Evolutionary conservation across 2,888 invertebrate species (phyloP).

Genomic region (Tetranychus truncatus): DNA sequence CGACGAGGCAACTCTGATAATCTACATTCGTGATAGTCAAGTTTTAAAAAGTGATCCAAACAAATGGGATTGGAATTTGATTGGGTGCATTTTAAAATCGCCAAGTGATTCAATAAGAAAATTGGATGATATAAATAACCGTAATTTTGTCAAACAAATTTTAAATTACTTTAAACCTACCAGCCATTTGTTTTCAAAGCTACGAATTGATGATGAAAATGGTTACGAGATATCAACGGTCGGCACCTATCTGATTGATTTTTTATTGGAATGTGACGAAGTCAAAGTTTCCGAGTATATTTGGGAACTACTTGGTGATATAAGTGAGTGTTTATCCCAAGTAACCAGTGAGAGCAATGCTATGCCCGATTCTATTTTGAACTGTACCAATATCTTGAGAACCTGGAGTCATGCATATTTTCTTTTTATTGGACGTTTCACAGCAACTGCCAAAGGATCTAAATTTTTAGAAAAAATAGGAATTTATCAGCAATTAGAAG

Average conservation of each 20-base stretch:
- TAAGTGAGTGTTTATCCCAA: slow-evolving; percentile 30
- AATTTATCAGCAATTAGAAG: slow-evolving; percentile 43
- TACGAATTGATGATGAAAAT: slow-evolving; percentile 46
- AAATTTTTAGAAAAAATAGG: slow-evolving; percentile 50
- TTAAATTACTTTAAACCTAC: slow-evolving; percentile 70
- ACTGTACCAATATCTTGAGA: slow-evolving; percentile 66
- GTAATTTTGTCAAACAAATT: slow-evolving; percentile 52
- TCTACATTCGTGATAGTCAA: slow-evolving; percentile 52
- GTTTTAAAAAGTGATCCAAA: slow-evolving; percentile 59
- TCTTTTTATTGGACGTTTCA: slow-evolving; percentile 67
- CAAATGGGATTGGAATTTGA: slow-evolving; percentile 83
- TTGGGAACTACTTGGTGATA: slow-evolving; percentile 56
- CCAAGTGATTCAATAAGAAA: slow-evolving; percentile 37
- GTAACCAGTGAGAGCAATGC: slow-evolving; percentile 18
- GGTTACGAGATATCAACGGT: slow-evolving; percentile 34
- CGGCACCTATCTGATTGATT: slow-evolving; percentile 49
- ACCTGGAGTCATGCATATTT: slow-evolving; percentile 88
- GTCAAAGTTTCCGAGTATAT: slow-evolving; percentile 50
- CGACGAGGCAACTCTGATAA: slow-evolving; percentile 23
- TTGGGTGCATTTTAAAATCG: slow-evolving; percentile 54
- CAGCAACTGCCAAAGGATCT: slow-evolving; percentile 33
- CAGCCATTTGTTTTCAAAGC: slow-evolving; percentile 64
- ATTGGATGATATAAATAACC: slow-evolving; percentile 47
- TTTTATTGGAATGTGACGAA: slow-evolving; percentile 48
- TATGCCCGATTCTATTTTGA: slow-evolving; percentile 30